Conservation (phyloP, 2,113 vertebrate species). For the Thunnus maccoyii region DNA sequence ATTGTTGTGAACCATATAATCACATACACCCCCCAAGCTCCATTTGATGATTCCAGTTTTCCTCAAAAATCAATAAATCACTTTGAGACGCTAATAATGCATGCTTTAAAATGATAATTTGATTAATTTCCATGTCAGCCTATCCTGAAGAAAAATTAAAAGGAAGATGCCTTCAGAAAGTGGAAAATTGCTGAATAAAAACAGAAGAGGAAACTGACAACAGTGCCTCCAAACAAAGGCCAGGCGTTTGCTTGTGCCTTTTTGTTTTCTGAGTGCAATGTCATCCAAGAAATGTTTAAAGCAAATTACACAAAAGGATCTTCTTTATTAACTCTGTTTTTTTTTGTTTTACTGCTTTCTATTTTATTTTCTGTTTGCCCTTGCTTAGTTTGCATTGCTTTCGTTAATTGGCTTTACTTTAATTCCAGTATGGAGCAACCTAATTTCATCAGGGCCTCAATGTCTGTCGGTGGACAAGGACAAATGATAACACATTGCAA, state of each 20-base stretch:
- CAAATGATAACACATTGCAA: slow-evolving; percentile 90
- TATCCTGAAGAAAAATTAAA: slow-evolving; percentile 53
- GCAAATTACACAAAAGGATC: slow-evolving; percentile 42
- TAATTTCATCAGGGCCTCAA: slow-evolving; percentile 89
- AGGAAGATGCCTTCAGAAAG: slow-evolving; percentile 60
- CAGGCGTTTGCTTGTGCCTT: slow-evolving; percentile 3
- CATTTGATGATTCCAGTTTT: slow-evolving; percentile 58
- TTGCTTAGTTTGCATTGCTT: slow-evolving; percentile 60
- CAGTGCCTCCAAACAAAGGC: slow-evolving; percentile 52
- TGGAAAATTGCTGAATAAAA: slow-evolving; percentile 56
- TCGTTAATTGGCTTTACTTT: slow-evolving; percentile 79
- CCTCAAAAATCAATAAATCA: slow-evolving; percentile 77
- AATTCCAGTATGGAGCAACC: slow-evolving; percentile 76
- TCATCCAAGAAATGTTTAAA: slow-evolving; percentile 39
- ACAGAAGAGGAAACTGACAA: slow-evolving; percentile 33
- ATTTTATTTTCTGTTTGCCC: slow-evolving; percentile 30
- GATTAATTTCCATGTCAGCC: slow-evolving; percentile 69
- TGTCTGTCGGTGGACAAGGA: slow-evolving; percentile 91
- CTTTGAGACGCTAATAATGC: slow-evolving; percentile 64
- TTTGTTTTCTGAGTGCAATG: slow-evolving; percentile 32
- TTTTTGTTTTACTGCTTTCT: slow-evolving; percentile 27
- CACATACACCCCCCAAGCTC: slow-evolving; percentile 49
- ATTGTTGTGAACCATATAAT: slow-evolving; percentile 63
- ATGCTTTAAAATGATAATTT: slow-evolving; percentile 76
- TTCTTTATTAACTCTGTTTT: not conserved